These are phyloP conservation scores for Pelobates fuscus DNA, from an alignment of 2,113 vertebrate species.

Conservation along the genomic window DNA sequence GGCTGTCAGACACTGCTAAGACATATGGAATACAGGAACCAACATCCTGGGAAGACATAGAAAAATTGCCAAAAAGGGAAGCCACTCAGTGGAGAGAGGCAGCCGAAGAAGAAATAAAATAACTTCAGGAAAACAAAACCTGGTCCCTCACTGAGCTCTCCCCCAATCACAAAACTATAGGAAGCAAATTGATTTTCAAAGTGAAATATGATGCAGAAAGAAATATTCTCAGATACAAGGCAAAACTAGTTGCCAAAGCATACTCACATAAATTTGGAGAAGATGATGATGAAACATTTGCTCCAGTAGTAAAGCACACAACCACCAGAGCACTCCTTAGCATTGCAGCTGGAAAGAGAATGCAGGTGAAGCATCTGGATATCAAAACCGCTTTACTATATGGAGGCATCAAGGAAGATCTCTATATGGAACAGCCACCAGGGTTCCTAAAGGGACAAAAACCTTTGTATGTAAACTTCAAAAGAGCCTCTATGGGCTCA, in stretches of 20 bases:
- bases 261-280: background rate
- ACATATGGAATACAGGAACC: background rate
- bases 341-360: no score
- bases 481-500: background rate
- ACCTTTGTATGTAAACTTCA: constrained; percentile 1
- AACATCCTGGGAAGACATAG: constrained; percentile 1
- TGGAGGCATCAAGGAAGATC: background rate
- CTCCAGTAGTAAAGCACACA: no score
- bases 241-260: background rate
- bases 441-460: background rate
- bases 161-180: no score
- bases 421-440: background rate
- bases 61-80: no score
- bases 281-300: background rate
- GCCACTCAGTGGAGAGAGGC: no score
- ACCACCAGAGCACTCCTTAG: no score
- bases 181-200: constrained; percentile 4
- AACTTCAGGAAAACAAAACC: constrained; percentile 8
- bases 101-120: no score
- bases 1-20: background rate
- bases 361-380: no score
- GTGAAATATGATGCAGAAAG: no score
- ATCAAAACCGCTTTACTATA: background rate
- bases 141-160: background rate
- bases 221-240: background rate